Evolutionary conservation across 2,888 invertebrate genomes (phyloP).

Genomic region (Eumerus sabulonum): DNA sequence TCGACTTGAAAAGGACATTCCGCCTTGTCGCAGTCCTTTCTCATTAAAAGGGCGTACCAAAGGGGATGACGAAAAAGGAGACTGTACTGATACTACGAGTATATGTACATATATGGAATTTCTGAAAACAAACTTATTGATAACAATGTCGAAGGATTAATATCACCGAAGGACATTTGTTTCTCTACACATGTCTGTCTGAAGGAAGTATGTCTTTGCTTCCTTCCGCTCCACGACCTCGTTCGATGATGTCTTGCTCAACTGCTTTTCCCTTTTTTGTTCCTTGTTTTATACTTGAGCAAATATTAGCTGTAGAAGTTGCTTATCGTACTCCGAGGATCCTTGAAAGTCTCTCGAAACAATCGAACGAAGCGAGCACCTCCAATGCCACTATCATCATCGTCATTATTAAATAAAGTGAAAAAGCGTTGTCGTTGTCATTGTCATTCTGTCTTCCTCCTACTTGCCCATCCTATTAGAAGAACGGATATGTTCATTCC

Average conservation of each 20-base stretch:
- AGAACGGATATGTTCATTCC: conserved; percentile 39
- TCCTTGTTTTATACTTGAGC: conserved; percentile 30
- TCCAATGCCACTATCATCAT: conserved; percentile 7
- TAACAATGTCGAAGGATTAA: conserved; percentile 67
- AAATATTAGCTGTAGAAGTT: conserved; percentile 62
- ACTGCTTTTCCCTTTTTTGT: conserved; percentile 34
- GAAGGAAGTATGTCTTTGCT: conserved; percentile 11
- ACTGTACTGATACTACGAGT: background rate
- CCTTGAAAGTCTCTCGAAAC: conserved; percentile 18
- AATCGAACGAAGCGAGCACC: background rate
- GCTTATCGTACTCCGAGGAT: conserved; percentile 31
- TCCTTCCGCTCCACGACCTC: background rate
- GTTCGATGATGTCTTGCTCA: background rate
- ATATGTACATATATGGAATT: conserved; percentile 47
- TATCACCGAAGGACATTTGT: conserved; percentile 66
- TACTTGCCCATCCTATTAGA: conserved; percentile 35
- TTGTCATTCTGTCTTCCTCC: conserved; percentile 17
- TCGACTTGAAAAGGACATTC: conserved; percentile 64
- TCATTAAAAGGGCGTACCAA: conserved; percentile 39
- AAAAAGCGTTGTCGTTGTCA: conserved; percentile 38
- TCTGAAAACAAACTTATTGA: conserved; percentile 63
- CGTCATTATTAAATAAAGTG: conserved; percentile 59
- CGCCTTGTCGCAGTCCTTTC: conserved; percentile 24
- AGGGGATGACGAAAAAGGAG: background rate
- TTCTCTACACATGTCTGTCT: conserved; percentile 19